Percentiles rank a stretch among this genome's conserved stretches.
Conservation (phyloP, 2,797 vertebrate genomes). For the Peromyscus nudipes region DNA sequence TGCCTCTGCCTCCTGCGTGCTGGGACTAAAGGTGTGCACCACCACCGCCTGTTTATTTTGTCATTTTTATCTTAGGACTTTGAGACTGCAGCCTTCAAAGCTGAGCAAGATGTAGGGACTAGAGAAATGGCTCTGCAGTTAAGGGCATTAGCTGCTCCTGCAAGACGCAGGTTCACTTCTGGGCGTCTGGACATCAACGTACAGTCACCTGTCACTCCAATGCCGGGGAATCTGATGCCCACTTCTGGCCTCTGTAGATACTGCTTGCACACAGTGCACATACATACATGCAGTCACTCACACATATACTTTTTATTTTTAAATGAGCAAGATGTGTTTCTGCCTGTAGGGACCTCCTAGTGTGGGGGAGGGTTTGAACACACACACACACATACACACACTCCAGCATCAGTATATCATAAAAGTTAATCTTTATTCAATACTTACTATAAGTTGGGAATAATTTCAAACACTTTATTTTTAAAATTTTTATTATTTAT, state of each 20-base stretch:
- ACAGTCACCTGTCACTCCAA: background rate
- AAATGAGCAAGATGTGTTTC: background rate
- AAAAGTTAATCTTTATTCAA: constrained; percentile 3
- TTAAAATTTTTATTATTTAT: background rate
- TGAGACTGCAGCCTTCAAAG: background rate
- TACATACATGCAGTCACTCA: background rate
- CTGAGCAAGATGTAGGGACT: background rate
- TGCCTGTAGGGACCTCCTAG: background rate
- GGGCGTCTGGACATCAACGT: background rate
- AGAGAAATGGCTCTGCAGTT: background rate
- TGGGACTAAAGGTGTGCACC: background rate
- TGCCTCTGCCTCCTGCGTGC: background rate
- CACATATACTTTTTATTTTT: background rate
- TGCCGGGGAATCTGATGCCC: background rate
- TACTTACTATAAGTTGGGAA: background rate
- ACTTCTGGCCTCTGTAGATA: no score
- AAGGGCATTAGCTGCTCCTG: background rate
- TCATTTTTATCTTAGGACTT: background rate
- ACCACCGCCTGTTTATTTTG: background rate
- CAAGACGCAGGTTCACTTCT: no score
- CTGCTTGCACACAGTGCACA: background rate
- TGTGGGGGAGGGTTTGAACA: background rate
- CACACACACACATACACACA: background rate
- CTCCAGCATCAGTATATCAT: background rate
- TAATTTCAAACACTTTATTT: constrained; percentile 5